Conservation (phyloP, 2,888 invertebrate genomes). For the Eulithis testata region DNA sequence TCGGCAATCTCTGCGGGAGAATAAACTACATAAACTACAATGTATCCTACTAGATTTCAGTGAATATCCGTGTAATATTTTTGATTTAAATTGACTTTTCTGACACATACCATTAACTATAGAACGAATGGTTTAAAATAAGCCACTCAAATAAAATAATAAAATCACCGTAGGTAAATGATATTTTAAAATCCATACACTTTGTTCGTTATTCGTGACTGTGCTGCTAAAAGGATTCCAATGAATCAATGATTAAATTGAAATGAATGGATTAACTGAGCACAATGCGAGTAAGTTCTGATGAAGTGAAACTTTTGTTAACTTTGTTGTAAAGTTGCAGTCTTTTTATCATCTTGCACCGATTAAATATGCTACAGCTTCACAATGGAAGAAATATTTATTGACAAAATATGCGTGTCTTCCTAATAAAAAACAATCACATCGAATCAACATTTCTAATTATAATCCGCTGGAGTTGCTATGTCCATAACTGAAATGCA, state of each 20-base stretch:
- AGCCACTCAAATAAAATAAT: not conserved
- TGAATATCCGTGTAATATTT: too few species aligned
- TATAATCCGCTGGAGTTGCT: too few species aligned
- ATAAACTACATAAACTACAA: too few species aligned
- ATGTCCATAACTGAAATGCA: too few species aligned
- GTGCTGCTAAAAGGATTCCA: slow-evolving; percentile 9
- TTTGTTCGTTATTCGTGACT: slow-evolving; percentile 15
- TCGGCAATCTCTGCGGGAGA: too few species aligned
- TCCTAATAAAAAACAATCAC: too few species aligned
- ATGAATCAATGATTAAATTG: slow-evolving; percentile 26
- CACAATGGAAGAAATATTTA: too few species aligned
- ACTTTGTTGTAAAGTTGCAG: slow-evolving; percentile 10
- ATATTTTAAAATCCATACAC: slow-evolving; percentile 6
- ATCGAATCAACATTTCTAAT: too few species aligned
- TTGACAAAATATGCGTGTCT: too few species aligned
- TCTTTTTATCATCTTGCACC: not conserved
- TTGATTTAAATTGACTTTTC: too few species aligned
- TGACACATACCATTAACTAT: not conserved
- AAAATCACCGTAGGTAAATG: slow-evolving; percentile 1
- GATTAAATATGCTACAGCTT: too few species aligned
- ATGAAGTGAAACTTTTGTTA: slow-evolving; percentile 23
- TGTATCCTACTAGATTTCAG: too few species aligned
- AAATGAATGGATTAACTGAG: slow-evolving; percentile 25
- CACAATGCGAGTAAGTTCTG: slow-evolving; percentile 23
- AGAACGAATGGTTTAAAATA: slow-evolving; percentile 8